These are phyloP conservation scores for Bufo bufo DNA, from an alignment of 2,113 vertebrate genomes.

Conservation along the genomic window DNA sequence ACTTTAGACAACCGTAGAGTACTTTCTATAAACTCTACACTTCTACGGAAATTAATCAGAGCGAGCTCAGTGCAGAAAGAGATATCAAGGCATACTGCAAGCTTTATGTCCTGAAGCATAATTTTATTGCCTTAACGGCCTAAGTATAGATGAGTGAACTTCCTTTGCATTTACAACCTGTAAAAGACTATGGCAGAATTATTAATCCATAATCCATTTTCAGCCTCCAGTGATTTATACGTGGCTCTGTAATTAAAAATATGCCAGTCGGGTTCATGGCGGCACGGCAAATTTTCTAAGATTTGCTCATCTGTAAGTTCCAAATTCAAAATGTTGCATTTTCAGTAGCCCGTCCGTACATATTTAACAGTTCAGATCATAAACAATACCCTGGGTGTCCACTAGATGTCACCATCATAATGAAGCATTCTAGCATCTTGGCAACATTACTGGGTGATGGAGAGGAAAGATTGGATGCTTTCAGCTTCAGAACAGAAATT, in stretches of 20 bases:
- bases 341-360: background rate
- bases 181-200: background rate
- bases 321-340: background rate
- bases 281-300: background rate
- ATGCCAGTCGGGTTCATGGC: background rate
- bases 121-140: background rate
- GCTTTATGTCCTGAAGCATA: background rate
- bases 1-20: too few species aligned
- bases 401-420: conserved; percentile 45
- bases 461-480: conserved; percentile 28
- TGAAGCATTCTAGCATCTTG: background rate
- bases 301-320: background rate
- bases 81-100: background rate
- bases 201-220: background rate
- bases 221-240: background rate
- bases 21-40: too few species aligned
- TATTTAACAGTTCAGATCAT: too few species aligned
- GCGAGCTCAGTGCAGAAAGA: too few species aligned
- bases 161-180: background rate
- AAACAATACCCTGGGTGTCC: background rate
- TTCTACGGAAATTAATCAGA: too few species aligned
- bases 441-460: conserved; percentile 34
- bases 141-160: background rate
- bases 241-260: background rate
- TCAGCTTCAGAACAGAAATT: conserved; percentile 45